Base-by-base conservation (phyloP, 2,888 invertebrate species). In the Hypena proboscidalis region DNA sequence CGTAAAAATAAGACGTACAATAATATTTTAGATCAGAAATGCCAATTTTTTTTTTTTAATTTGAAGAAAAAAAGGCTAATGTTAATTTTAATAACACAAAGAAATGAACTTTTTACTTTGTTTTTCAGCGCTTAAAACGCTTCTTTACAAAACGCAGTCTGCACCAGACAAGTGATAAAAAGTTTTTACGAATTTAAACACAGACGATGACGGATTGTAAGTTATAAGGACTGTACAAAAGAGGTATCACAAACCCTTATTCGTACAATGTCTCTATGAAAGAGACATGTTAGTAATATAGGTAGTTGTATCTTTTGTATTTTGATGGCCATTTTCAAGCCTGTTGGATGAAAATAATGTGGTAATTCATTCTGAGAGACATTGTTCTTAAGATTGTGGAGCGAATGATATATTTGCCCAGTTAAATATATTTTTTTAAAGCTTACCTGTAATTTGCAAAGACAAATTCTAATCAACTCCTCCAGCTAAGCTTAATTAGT, bases 131-230 rank as follows among this genome's bases (percentile, higher is more conserved):
- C 52, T 56, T 19, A 8, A 56, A 53, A 23, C 39, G 58, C 58
- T 44, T 8, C 5, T 5, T 0, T 19, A 5, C 15, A 23, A 8
- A 3, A 7, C 1, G 2, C 36, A 30, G 21, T 31, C 10, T 22
- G 17, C 7, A 8, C 8, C 30, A 48, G 55, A 39, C 42, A 29
- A 31, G 33, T 14, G 27, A 31, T 33, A 39, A 4, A 43, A 58
- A 50, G 22, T 52, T 62, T 58, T 56, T 56, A 52, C 36, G 31
- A 37, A 38, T 27, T 43, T 31, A 30, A 17, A 39, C 11, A 23
- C 23, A 22, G 53, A 46, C 41, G 41, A 52, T 58, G 45, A 56
- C 29, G 32, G 19, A 44, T 53, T 48, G 40, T 51, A 41, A 38
- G 46, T 30, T 43, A 50, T 40, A 27, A 21, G 3, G 6, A 29